Conservation (phyloP, 2,888 invertebrate genomes). For the Eumerus sabulonum region DNA sequence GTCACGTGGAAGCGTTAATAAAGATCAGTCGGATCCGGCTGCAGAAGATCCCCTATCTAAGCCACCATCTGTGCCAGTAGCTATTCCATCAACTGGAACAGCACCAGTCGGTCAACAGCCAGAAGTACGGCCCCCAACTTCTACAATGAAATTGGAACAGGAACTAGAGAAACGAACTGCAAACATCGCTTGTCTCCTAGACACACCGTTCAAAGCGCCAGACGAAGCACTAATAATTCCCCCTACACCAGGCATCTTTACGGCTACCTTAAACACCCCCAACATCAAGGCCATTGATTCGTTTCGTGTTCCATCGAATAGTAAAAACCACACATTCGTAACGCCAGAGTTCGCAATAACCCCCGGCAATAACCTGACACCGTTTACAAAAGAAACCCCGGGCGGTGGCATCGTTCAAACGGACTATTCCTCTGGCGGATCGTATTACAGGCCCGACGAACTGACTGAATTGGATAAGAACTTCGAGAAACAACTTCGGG, state of each 20-base stretch:
- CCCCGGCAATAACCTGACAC: constrained; percentile 72
- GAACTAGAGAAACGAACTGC: constrained; percentile 70
- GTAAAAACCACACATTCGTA: constrained; percentile 81
- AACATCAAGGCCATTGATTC: constrained; percentile 70
- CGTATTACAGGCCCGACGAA: constrained; percentile 84
- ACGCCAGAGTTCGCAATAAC: constrained; percentile 82
- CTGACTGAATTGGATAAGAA: constrained; percentile 79
- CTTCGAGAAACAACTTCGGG: constrained; percentile 71
- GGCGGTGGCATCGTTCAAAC: constrained; percentile 79
- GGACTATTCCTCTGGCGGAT: constrained; percentile 83
- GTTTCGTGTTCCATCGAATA: constrained; percentile 75
- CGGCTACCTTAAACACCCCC: constrained; percentile 77
- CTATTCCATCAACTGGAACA: not conserved
- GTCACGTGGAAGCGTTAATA: constrained; percentile 18
- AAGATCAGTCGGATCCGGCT: not conserved
- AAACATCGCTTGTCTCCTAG: constrained; percentile 78
- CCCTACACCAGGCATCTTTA: constrained; percentile 81
- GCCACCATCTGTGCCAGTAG: constrained; percentile 19
- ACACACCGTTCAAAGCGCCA: constrained; percentile 81
- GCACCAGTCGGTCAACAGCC: too few species aligned
- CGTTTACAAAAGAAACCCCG: constrained; percentile 73
- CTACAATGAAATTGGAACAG: constrained; percentile 17
- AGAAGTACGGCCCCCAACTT: too few species aligned
- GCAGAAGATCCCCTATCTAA: not conserved
- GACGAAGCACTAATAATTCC: constrained; percentile 79